These are phyloP conservation scores for Syndactyla subalaris DNA, from an alignment of 2,797 vertebrate species.

Conservation along the genomic window DNA sequence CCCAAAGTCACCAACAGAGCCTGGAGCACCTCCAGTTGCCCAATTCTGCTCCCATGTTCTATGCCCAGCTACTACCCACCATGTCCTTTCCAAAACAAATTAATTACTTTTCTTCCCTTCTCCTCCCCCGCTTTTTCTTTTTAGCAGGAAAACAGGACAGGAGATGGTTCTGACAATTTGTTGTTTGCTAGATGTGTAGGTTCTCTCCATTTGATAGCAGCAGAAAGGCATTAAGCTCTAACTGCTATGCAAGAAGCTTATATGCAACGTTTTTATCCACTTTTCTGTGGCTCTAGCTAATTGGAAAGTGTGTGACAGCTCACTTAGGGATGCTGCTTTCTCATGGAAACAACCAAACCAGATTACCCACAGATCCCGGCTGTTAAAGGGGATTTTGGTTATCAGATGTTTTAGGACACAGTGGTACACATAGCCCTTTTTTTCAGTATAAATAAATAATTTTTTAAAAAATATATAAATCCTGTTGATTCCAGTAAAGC, in stretches of 20 bases:
- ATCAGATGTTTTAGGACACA: neutral
- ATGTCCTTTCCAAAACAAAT: neutral
- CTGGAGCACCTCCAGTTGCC: neutral
- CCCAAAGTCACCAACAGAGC: neutral
- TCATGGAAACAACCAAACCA: neutral
- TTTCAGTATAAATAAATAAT: neutral
- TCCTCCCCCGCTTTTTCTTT: neutral
- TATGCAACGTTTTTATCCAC: rapidly evolving
- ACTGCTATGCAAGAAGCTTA: neutral
- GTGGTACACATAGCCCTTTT: neutral
- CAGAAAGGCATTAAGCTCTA: neutral
- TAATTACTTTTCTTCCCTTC: neutral
- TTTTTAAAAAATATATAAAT: neutral
- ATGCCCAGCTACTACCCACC: neutral
- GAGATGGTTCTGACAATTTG: neutral
- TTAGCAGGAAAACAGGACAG: neutral
- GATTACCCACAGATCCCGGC: neutral
- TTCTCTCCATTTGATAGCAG: neutral
- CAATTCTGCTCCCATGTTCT: neutral
- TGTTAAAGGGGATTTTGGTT: neutral
- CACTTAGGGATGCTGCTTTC: neutral
- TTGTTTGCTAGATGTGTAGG: neutral
- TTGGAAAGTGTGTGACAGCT: neutral
- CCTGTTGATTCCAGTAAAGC: neutral
- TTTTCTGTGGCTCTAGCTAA: neutral